phyloP scores from a whole-genome alignment of 2,888 invertebrate genomes.

The Acronicta alni region DNA sequence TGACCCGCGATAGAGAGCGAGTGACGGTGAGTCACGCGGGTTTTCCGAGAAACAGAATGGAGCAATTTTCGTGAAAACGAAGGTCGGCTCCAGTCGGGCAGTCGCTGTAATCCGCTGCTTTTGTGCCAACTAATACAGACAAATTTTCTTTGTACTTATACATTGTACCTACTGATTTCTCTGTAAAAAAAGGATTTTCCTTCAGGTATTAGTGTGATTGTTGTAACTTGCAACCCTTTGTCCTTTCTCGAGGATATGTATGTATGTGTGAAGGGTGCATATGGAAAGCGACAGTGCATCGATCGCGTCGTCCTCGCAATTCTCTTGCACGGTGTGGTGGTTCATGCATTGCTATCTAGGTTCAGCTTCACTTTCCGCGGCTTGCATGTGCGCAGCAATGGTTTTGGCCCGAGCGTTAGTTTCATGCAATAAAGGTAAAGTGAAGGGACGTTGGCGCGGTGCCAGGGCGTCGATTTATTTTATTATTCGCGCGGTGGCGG shows the following conservation, averaged over 20 bases:
- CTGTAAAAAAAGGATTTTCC: neutral
- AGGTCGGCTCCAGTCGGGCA: slow-evolving; percentile 73
- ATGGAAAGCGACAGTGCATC: slow-evolving; percentile 71
- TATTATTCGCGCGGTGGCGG: slow-evolving; percentile 87
- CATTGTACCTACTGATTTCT: too few relatives aligned
- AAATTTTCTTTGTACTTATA: slow-evolving; percentile 62
- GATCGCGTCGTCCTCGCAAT: slow-evolving; percentile 55
- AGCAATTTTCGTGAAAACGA: slow-evolving; percentile 86
- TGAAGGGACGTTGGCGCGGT: slow-evolving; percentile 83
- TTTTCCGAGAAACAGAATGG: slow-evolving; percentile 86
- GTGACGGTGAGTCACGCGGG: slow-evolving; percentile 84
- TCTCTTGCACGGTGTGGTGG: slow-evolving; percentile 31
- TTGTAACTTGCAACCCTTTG: slow-evolving; percentile 61
- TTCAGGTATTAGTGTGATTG: neutral
- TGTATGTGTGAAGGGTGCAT: slow-evolving; percentile 65
- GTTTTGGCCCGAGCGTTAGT: slow-evolving; percentile 60
- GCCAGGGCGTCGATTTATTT: slow-evolving; percentile 86
- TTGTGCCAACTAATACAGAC: slow-evolving; percentile 58
- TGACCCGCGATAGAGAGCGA: slow-evolving; percentile 84
- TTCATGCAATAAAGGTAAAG: slow-evolving; percentile 74
- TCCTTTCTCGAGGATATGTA: slow-evolving; percentile 56
- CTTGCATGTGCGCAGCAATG: slow-evolving; percentile 58
- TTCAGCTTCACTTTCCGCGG: slow-evolving; percentile 54
- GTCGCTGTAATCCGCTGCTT: slow-evolving; percentile 62
- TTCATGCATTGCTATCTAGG: slow-evolving; percentile 59